These are phyloP conservation scores for Lepilemur ruficaudatus DNA, from an alignment of 2,797 vertebrate genomes.

Conservation along the genomic window DNA sequence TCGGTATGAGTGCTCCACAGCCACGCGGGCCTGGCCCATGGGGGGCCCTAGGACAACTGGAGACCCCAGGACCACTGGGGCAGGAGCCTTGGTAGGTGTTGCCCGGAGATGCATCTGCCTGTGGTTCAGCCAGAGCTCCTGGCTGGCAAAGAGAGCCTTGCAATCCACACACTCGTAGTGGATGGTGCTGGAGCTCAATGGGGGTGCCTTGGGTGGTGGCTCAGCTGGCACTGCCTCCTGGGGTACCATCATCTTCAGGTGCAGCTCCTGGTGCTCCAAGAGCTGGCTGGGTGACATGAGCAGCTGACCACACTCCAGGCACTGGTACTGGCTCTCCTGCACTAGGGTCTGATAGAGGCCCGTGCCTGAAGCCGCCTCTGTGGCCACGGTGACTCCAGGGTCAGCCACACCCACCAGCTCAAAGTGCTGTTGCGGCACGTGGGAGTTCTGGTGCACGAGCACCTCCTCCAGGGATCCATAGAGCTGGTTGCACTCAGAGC, in stretches of 20 bases:
- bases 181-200: conserved; percentile 84
- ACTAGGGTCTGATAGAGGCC: conserved; percentile 77
- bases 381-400: conserved; percentile 69
- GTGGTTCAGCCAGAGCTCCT: conserved; percentile 90
- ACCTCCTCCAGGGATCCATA: conserved; percentile 94
- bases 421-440: conserved; percentile 84
- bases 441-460: conserved; percentile 93
- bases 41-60: conserved; percentile 69
- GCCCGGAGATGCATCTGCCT: conserved; percentile 81
- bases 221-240: conserved; percentile 65
- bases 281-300: conserved; percentile 91
- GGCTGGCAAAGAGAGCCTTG: conserved; percentile 90
- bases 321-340: conserved; percentile 92
- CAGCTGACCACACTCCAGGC: conserved; percentile 93
- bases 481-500: conserved; percentile 94
- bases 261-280: conserved; percentile 94
- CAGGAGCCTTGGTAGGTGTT: conserved; percentile 60
- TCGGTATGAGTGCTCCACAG: conserved; percentile 83
- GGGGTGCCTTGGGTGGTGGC: background rate
- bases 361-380: conserved; percentile 55
- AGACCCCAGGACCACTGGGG: conserved; percentile 67
- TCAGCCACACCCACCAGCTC: conserved; percentile 79
- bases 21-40: conserved; percentile 78
- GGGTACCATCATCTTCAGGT: conserved; percentile 87
- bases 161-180: conserved; percentile 95